phyloP scores from a whole-genome alignment of 2,113 vertebrate genomes.

The Elachura formosa region DNA sequence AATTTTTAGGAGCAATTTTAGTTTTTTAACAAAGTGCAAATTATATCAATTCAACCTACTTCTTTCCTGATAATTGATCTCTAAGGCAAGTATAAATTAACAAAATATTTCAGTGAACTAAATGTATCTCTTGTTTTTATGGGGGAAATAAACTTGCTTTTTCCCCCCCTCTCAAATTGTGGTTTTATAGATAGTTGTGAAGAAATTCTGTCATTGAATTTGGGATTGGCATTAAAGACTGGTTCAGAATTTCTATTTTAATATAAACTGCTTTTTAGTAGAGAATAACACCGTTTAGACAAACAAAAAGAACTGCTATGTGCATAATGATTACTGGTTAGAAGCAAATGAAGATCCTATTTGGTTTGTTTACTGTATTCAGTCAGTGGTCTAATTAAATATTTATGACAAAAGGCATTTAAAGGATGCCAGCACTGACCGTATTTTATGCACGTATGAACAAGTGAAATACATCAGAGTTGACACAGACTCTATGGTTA shows the following conservation, averaged over 20 bases:
- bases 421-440: conserved; percentile 34
- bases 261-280: neutral
- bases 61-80: neutral
- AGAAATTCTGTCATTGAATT: neutral
- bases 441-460: conserved; percentile 60
- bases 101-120: neutral
- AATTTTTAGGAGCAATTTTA: neutral
- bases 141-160: neutral
- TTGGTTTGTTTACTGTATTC: neutral
- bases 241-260: neutral
- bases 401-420: conserved; percentile 56
- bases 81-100: neutral
- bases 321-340: conserved; percentile 10
- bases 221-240: neutral
- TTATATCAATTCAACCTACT: neutral
- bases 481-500: conserved; percentile 25
- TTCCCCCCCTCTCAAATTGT: neutral
- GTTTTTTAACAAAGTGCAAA: neutral
- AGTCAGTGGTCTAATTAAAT: conserved; percentile 44
- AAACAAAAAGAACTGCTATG: neutral
- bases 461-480: conserved; percentile 37
- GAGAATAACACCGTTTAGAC: neutral
- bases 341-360: neutral
- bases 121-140: neutral
- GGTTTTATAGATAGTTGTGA: neutral